Conservation (phyloP, 2,888 invertebrate genomes). For the Hydropsyche betteni region DNA sequence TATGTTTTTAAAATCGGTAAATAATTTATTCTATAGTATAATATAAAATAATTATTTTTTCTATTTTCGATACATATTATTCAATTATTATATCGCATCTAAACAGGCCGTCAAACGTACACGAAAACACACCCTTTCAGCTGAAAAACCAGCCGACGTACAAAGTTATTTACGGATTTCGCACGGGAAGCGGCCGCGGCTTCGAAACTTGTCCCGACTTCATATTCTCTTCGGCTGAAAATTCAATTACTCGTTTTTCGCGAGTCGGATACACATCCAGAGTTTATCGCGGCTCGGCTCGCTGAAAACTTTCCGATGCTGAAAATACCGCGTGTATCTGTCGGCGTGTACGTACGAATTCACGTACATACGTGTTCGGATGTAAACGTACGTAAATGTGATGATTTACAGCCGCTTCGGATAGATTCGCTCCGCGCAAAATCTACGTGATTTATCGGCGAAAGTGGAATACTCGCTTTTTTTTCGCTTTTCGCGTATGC, state of each 20-base stretch:
- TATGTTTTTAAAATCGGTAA: too few species aligned
- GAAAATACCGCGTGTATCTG: constrained; percentile 33
- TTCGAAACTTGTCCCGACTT: constrained; percentile 42
- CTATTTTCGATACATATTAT: too few species aligned
- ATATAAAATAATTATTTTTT: too few species aligned
- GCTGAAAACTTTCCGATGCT: constrained; percentile 38
- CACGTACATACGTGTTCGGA: too few species aligned
- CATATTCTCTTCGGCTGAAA: constrained; percentile 43
- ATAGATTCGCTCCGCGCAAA: constrained; percentile 40
- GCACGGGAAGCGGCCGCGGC: constrained; percentile 3
- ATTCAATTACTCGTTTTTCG: constrained; percentile 49
- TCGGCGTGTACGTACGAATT: background rate
- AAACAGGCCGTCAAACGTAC: too few species aligned
- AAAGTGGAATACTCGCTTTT: constrained; percentile 33
- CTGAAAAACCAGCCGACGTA: constrained; percentile 9
- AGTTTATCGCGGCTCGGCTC: constrained; percentile 48
- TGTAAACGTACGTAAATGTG: too few species aligned
- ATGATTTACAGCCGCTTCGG: constrained; percentile 47
- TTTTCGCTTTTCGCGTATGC: constrained; percentile 3
- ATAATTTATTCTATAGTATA: too few species aligned
- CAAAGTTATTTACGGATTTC: constrained; percentile 16
- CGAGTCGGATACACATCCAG: constrained; percentile 43
- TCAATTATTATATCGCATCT: too few species aligned
- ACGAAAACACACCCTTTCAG: background rate
- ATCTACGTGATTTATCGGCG: constrained; percentile 44